phyloP scores from a whole-genome alignment of 2,113 vertebrate species.

The Myotis lucifugus region DNA sequence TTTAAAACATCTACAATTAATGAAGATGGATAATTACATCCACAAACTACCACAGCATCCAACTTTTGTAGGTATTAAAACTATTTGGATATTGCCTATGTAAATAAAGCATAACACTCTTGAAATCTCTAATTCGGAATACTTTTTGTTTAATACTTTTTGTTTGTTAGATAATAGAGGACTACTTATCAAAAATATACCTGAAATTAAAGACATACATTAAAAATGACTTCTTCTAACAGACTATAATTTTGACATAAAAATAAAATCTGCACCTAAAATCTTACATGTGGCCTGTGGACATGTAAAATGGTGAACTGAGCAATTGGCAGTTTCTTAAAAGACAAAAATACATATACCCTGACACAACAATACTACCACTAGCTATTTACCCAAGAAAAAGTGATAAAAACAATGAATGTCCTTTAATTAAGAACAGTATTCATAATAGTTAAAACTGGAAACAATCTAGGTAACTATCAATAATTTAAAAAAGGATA shows the following conservation, averaged over 20 bases:
- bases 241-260: constrained; percentile 5
- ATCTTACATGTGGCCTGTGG: neutral
- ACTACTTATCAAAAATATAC: neutral
- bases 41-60: neutral
- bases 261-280: constrained; percentile 50
- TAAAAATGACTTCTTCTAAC: constrained; percentile 9
- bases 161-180: neutral
- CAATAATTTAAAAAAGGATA: neutral
- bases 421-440: neutral
- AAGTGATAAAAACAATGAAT: neutral
- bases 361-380: neutral
- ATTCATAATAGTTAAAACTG: neutral
- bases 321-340: neutral
- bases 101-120: neutral
- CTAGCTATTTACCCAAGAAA: neutral
- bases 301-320: neutral
- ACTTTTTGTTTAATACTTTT: neutral
- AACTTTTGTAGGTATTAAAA: constrained; percentile 10
- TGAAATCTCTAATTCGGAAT: neutral
- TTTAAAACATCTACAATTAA: neutral
- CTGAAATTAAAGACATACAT: neutral
- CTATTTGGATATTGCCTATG: neutral
- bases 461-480: neutral
- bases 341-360: constrained; percentile 19
- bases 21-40: neutral